Percentiles rank a stretch among this genome's conserved stretches.
Conservation (phyloP, 2,797 vertebrate species). For the Squalus acanthias region DNA sequence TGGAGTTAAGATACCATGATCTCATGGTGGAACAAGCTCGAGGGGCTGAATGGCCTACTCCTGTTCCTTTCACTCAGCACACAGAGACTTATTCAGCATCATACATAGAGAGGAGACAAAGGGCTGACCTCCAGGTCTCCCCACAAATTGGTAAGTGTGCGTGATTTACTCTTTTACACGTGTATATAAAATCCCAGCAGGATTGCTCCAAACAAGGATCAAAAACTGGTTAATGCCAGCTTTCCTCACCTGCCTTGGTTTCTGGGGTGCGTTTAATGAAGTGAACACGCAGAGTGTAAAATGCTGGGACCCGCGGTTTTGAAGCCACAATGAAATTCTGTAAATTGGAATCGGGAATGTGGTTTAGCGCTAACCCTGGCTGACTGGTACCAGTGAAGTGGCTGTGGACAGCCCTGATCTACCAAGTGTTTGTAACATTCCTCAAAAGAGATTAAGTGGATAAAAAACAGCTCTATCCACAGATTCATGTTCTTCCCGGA, state of each 20-base stretch:
- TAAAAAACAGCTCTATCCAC: background rate
- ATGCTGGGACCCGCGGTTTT: too few relatives aligned
- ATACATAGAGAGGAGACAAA: too few relatives aligned
- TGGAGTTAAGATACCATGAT: too few relatives aligned
- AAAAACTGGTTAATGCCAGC: background rate
- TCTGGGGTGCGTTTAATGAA: background rate
- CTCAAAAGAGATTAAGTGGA: background rate
- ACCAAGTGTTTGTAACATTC: background rate
- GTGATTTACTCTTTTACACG: background rate
- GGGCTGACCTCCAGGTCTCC: too few relatives aligned
- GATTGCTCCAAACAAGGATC: background rate
- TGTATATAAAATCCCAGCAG: background rate
- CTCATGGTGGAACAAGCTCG: too few relatives aligned
- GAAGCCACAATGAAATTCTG: background rate
- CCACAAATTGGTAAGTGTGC: too few relatives aligned
- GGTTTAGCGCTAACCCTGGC: background rate
- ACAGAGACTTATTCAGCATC: too few relatives aligned
- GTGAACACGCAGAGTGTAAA: background rate
- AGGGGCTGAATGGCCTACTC: too few relatives aligned
- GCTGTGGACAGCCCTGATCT: background rate
- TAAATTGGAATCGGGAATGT: background rate
- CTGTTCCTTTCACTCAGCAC: too few relatives aligned
- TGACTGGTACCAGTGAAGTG: background rate
- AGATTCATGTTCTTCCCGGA: background rate
- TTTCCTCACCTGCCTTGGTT: too few relatives aligned